Evolutionary conservation across 2,797 vertebrate genomes (phyloP).

Genomic region (Champsocephalus esox): DNA sequence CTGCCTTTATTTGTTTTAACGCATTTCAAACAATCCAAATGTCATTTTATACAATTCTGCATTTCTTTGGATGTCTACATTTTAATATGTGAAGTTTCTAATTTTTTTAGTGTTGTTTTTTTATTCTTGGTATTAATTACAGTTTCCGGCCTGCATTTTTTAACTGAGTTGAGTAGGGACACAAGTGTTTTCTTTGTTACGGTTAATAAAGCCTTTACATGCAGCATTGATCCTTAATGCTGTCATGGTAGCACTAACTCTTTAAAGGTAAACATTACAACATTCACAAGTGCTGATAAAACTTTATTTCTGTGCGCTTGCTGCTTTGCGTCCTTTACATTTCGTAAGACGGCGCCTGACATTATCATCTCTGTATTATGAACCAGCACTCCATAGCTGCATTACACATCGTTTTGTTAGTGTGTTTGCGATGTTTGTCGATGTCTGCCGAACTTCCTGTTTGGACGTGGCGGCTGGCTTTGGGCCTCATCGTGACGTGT

Average conservation of each 20-base stretch:
- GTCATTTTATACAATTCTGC: constrained; percentile 57
- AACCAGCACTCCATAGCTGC: constrained; percentile 47
- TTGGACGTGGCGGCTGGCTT: constrained; percentile 12
- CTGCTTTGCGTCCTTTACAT: constrained; percentile 24
- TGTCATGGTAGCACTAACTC: constrained; percentile 22
- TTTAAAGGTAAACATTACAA: constrained; percentile 68
- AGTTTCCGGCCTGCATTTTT: constrained; percentile 28
- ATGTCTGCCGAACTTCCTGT: constrained; percentile 1
- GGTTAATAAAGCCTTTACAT: constrained; percentile 55
- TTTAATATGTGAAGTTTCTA: constrained; percentile 63
- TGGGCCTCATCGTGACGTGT: constrained; percentile 58
- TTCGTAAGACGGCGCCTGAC: constrained; percentile 14
- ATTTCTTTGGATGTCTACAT: constrained; percentile 28
- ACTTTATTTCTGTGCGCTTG: background rate
- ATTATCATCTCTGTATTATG: background rate
- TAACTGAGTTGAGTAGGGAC: constrained; percentile 35
- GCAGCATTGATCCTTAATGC: constrained; percentile 24
- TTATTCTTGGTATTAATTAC: constrained; percentile 41
- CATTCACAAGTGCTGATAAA: constrained; percentile 51
- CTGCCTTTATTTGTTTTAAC: constrained; percentile 59
- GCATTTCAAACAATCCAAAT: constrained; percentile 38
- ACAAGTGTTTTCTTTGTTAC: constrained; percentile 39
- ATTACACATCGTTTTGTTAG: background rate
- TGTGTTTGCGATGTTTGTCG: constrained; percentile 10
- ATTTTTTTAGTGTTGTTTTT: constrained; percentile 63